Evolutionary conservation across 1,140 invertebrate genomes (phyloP).

Genomic region (Zaprionus vittiger): DNA sequence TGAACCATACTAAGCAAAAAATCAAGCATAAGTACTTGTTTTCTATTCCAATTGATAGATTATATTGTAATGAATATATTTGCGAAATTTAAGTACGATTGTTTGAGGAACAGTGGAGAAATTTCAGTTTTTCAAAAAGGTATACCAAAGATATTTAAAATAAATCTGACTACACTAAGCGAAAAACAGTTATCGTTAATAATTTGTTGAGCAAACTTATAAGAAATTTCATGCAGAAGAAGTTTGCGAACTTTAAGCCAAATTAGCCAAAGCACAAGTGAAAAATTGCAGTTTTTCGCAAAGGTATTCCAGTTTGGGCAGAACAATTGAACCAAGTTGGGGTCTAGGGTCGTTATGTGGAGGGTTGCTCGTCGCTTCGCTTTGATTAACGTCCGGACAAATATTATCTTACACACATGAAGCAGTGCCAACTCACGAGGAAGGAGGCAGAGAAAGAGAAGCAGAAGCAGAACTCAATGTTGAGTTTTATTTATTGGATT

Average conservation of each 20-base stretch:
- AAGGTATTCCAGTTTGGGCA: neutral
- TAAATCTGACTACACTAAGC: neutral
- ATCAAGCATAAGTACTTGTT: neutral
- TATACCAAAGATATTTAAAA: too few species aligned
- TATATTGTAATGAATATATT: neutral
- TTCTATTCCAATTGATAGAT: neutral
- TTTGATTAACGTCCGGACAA: constrained; percentile 54
- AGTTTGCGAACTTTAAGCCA: neutral
- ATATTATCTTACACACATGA: constrained; percentile 70
- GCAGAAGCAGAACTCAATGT: constrained; percentile 2
- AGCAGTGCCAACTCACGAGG: neutral
- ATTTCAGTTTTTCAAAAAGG: too few species aligned
- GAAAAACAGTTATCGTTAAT: neutral
- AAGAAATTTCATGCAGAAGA: neutral
- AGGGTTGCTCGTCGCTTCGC: neutral
- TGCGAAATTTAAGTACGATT: neutral
- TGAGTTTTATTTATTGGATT: constrained; percentile 72
- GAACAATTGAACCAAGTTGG: neutral
- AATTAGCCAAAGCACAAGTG: neutral
- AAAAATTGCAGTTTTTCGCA: neutral
- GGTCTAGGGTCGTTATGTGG: neutral
- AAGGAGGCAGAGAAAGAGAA: neutral
- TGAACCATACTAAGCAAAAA: neutral
- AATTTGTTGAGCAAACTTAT: neutral
- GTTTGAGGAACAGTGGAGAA: too few species aligned